Percentiles rank a stretch among this genome's conserved stretches.
These are phyloP conservation scores for Catostomus latipinnis DNA, from an alignment of 2,797 vertebrate species.

Conservation along the genomic window DNA sequence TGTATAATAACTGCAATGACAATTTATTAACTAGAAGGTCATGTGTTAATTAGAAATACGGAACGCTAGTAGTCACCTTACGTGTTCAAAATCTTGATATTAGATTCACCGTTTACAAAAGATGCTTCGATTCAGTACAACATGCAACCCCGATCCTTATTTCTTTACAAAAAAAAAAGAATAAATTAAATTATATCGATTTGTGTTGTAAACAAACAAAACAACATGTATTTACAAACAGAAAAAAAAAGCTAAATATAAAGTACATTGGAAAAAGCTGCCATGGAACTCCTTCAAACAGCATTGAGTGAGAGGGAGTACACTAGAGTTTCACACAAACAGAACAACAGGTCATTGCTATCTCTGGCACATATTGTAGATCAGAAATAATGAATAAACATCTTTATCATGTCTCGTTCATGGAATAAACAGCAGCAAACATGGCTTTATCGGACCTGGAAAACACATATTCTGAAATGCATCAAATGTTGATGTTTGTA, in stretches of 20 bases:
- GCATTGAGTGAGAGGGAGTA: constrained; percentile 9
- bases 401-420: constrained; percentile 35
- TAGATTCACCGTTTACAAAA: constrained; percentile 58
- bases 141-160: constrained; percentile 79
- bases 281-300: constrained; percentile 58
- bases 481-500: too few relatives aligned
- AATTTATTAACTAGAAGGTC: background rate
- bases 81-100: constrained; percentile 62
- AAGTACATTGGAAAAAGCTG: constrained; percentile 53
- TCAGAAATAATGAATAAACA: background rate
- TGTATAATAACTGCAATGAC: constrained; percentile 21
- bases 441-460: background rate
- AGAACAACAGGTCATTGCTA: background rate
- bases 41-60: constrained; percentile 57
- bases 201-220: constrained; percentile 76
- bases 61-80: constrained; percentile 71
- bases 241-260: constrained; percentile 52
- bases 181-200: constrained; percentile 70
- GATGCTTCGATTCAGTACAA: constrained; percentile 65
- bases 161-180: constrained; percentile 72
- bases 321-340: constrained; percentile 23
- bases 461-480: constrained; percentile 10
- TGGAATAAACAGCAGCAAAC: background rate
- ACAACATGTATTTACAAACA: constrained; percentile 80
- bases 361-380: background rate